Conservation (phyloP, 1,140 invertebrate species). For the Aradophagus sp. region DNA sequence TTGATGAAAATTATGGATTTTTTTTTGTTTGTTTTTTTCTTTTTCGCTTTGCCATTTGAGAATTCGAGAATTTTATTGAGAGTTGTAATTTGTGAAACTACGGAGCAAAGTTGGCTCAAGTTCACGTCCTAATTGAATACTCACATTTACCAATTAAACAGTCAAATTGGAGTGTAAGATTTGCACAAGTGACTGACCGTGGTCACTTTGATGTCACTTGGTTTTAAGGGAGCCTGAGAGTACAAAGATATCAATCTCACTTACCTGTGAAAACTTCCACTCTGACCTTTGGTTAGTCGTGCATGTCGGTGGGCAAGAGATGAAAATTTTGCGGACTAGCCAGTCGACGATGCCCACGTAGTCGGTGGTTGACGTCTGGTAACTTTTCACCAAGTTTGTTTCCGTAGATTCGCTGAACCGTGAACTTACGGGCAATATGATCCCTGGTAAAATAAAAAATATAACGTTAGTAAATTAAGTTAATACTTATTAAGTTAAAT, state of each 20-base stretch:
- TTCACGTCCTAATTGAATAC: slow-evolving; percentile 3
- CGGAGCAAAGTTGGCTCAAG: not conserved
- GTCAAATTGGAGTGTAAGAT: slow-evolving; percentile 14
- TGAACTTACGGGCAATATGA: slow-evolving; percentile 17
- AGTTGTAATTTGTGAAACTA: no score
- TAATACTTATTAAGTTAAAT: no score
- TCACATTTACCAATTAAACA: slow-evolving; percentile 22
- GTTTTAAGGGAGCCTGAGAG: slow-evolving; percentile 25
- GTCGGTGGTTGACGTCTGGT: slow-evolving; percentile 28
- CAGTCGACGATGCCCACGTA: slow-evolving; percentile 5
- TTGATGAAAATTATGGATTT: no score
- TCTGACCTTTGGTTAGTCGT: slow-evolving; percentile 53
- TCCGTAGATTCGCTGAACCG: slow-evolving; percentile 7
- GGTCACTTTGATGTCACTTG: slow-evolving; percentile 45
- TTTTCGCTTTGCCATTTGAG: no score
- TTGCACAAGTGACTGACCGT: slow-evolving; percentile 16
- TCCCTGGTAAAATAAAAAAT: not conserved
- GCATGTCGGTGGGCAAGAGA: slow-evolving; percentile 37
- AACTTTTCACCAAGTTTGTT: slow-evolving; percentile 32
- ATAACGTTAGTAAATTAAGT: no score
- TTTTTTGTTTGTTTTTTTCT: no score
- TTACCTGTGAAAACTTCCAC: slow-evolving; percentile 43
- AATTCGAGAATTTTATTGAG: no score
- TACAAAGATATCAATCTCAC: slow-evolving; percentile 39
- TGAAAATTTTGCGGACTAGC: slow-evolving; percentile 37